Evolutionary conservation across 2,797 vertebrate genomes (phyloP).

Genomic region (Argentina silus): DNA sequence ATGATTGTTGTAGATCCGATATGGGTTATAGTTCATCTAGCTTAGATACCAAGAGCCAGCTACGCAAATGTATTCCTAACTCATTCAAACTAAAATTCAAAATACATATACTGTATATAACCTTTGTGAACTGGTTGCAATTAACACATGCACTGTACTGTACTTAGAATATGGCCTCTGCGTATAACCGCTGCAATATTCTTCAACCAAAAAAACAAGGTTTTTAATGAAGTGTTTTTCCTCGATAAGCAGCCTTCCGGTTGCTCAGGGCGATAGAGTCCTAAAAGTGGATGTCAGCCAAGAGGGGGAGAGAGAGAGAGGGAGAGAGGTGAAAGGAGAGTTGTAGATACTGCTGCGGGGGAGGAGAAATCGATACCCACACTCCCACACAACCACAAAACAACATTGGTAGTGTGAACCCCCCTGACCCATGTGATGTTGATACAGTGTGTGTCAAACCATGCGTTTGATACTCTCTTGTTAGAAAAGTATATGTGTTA

Average conservation of each 20-base stretch:
- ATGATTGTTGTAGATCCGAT: no score
- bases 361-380: conserved; percentile 60
- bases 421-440: conserved; percentile 54
- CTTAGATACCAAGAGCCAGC: neutral
- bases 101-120: neutral
- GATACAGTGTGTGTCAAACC: neutral
- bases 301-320: conserved; percentile 42
- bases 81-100: neutral
- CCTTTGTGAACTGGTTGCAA: neutral
- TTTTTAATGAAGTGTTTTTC: conserved; percentile 8
- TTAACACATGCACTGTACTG: neutral
- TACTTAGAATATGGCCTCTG: neutral
- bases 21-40: no score
- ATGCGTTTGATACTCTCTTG: neutral
- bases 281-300: conserved; percentile 52
- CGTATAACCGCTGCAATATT: neutral
- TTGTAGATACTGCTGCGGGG: conserved; percentile 53
- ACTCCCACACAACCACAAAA: conserved; percentile 65
- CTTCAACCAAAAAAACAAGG: neutral
- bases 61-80: neutral
- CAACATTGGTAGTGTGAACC: conserved; percentile 46
- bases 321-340: conserved; percentile 48
- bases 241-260: conserved; percentile 20
- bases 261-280: conserved; percentile 45
- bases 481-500: neutral